Conservation (phyloP, 2,113 vertebrate genomes). For the Sphyrna mokarran region DNA sequence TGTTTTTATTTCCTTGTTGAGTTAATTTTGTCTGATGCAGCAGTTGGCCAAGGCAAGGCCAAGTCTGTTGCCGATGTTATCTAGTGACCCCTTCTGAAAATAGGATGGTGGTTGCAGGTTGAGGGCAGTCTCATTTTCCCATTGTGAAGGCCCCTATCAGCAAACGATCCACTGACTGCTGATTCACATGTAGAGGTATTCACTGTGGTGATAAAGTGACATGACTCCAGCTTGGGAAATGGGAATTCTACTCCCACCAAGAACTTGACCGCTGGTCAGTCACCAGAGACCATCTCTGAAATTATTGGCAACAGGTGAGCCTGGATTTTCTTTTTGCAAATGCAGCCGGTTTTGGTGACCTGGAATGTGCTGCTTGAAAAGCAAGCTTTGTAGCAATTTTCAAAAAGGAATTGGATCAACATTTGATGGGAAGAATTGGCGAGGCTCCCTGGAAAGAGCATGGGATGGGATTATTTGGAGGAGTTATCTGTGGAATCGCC, state of each 20-base stretch:
- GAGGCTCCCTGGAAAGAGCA: background rate
- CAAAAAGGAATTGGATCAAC: background rate
- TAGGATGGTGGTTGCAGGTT: background rate
- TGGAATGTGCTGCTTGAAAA: background rate
- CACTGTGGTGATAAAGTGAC: background rate
- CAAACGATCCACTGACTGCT: background rate
- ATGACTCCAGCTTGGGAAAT: background rate
- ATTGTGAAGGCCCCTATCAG: background rate
- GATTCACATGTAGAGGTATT: background rate
- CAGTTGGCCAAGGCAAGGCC: background rate
- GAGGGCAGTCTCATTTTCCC: background rate
- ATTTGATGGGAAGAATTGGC: background rate
- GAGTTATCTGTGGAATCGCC: too few relatives aligned
- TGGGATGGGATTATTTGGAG: background rate
- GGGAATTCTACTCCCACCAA: background rate
- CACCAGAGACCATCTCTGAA: background rate
- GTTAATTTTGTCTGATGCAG: background rate
- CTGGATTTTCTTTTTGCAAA: background rate
- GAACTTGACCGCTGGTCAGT: background rate
- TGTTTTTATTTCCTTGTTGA: background rate
- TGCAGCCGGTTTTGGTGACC: background rate
- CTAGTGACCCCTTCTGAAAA: background rate
- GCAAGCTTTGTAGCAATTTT: background rate
- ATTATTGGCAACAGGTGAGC: background rate
- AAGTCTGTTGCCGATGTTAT: background rate